A percentile compares a stretch with the other conserved stretches of the same genome.
These are phyloP conservation scores for Ovis canadensis DNA, from an alignment of 2,113 vertebrate genomes.

Conservation along the genomic window DNA sequence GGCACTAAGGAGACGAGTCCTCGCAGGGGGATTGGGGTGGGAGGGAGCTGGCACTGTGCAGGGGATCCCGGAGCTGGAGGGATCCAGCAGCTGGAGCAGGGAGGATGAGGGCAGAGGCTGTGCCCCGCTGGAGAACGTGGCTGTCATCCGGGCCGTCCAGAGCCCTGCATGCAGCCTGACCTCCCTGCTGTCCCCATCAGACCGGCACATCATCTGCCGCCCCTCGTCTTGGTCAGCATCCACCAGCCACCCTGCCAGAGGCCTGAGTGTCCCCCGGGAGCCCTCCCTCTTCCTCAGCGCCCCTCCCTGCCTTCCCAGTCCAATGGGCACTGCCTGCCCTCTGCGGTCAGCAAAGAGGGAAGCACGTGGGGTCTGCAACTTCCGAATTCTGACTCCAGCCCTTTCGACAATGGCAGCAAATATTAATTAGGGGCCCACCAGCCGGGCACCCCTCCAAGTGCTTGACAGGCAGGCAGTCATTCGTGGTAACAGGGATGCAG, in stretches of 20 bases:
- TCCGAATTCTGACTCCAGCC: not conserved
- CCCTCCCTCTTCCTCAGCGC: not conserved
- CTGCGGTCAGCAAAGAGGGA: too few relatives aligned
- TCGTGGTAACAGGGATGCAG: rapidly evolving
- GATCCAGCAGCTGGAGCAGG: not conserved
- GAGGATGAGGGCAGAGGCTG: not conserved
- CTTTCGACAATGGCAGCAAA: not conserved
- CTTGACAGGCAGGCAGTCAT: not conserved
- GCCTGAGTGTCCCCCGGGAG: too few relatives aligned
- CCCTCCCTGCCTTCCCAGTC: not conserved
- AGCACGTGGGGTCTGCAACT: rapidly evolving
- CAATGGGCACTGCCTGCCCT: not conserved
- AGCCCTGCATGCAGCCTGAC: not conserved
- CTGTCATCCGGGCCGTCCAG: not conserved
- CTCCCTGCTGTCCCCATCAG: too few relatives aligned
- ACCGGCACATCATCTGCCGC: rapidly evolving
- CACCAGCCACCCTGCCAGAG: not conserved
- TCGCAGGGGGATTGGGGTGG: not conserved
- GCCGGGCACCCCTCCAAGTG: not conserved
- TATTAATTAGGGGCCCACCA: not conserved
- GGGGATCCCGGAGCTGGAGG: not conserved
- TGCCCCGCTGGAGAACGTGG: rapidly evolving
- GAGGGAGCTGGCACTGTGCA: not conserved
- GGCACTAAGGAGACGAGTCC: rapidly evolving
- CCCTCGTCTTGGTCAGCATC: not conserved